phyloP scores from a whole-genome alignment of 2,113 vertebrate species.

The Nematolebias whitei region DNA sequence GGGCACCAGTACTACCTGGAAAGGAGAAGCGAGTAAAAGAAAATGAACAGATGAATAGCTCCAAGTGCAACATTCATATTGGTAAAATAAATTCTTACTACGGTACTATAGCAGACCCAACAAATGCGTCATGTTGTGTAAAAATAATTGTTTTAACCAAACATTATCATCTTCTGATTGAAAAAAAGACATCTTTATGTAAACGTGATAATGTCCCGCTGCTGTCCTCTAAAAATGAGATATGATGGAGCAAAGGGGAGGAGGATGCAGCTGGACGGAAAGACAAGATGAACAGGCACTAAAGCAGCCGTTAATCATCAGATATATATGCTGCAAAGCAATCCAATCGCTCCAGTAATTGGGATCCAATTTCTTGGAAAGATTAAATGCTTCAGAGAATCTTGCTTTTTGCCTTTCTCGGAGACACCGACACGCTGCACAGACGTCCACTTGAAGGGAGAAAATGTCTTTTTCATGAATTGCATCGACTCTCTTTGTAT shows the following conservation, averaged over 20 bases:
- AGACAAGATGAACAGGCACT: not conserved
- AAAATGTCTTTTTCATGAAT: slow-evolving; percentile 33
- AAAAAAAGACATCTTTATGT: not conserved
- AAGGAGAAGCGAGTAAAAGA: no score
- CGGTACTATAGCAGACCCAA: not conserved
- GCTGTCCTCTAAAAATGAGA: not conserved
- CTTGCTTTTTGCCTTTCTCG: slow-evolving; percentile 8
- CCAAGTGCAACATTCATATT: not conserved
- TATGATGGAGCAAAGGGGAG: not conserved
- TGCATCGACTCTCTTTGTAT: slow-evolving; percentile 39
- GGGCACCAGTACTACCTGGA: no score
- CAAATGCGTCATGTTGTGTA: not conserved
- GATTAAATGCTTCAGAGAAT: slow-evolving; percentile 13
- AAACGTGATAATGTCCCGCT: not conserved
- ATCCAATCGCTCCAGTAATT: slow-evolving; percentile 20
- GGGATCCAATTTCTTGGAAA: slow-evolving; percentile 24
- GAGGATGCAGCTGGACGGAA: slow-evolving; percentile 12
- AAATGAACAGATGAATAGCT: no score
- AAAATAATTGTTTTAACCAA: not conserved
- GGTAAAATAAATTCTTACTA: not conserved
- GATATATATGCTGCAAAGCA: slow-evolving; percentile 5
- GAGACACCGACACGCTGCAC: slow-evolving; percentile 1
- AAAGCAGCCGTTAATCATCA: slow-evolving; percentile 20
- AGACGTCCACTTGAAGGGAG: not conserved
- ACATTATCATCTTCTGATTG: not conserved